phyloP scores from a whole-genome alignment of 2,888 invertebrate genomes.

The Gibbula magus region DNA sequence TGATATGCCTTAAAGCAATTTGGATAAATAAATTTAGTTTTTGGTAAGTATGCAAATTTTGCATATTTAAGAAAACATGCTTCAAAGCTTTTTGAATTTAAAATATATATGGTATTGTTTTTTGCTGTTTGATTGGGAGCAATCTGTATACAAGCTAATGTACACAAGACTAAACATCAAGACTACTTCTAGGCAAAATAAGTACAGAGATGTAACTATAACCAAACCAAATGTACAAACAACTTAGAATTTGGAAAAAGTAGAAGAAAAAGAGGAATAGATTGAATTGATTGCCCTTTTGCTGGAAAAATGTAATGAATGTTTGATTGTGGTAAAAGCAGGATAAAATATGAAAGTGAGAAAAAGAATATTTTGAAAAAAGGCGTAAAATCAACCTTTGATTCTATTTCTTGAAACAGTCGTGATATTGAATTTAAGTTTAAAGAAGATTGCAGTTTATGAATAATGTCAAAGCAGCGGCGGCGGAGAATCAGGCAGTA shows the following conservation, averaged over 20 bases:
- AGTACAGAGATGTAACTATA: background rate
- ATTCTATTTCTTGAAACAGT: too few species aligned
- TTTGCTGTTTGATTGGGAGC: too few species aligned
- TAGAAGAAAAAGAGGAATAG: too few species aligned
- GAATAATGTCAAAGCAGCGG: slow-evolving; percentile 1
- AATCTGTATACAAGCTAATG: too few species aligned
- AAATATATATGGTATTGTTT: too few species aligned
- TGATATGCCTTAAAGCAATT: too few species aligned
- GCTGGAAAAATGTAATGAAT: too few species aligned
- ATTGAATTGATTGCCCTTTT: too few species aligned
- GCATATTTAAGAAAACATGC: too few species aligned
- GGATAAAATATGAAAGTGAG: background rate
- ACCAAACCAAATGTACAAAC: background rate
- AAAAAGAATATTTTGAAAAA: background rate
- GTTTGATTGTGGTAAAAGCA: background rate
- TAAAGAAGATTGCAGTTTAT: background rate
- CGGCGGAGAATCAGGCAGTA: background rate
- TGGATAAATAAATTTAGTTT: too few species aligned
- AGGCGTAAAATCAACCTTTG: background rate
- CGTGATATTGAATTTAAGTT: background rate
- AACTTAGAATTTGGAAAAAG: background rate
- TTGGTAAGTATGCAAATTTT: too few species aligned
- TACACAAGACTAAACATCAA: background rate
- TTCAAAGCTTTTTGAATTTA: too few species aligned
- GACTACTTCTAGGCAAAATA: background rate